phyloP scores from a whole-genome alignment of 2,888 invertebrate species.

The Megastigmus dorsalis region DNA sequence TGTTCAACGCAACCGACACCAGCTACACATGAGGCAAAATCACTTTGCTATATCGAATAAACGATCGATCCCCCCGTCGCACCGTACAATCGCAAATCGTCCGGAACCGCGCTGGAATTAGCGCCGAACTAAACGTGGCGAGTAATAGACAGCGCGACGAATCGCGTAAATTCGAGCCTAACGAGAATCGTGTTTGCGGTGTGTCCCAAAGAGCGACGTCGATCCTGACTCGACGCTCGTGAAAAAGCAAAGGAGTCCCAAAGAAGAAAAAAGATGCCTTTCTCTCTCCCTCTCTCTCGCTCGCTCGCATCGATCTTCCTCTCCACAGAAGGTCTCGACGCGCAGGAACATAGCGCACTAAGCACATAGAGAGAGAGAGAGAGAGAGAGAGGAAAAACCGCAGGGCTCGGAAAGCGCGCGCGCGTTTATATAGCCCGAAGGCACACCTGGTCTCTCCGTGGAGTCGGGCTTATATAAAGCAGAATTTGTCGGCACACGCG shows the following conservation, averaged over 20 bases:
- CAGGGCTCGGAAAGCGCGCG: conserved; percentile 12
- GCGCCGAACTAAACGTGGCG: no score
- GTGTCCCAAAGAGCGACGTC: not conserved
- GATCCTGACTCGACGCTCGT: no score
- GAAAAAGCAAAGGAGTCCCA: not conserved
- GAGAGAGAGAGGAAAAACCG: not conserved
- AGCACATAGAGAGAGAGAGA: conserved; percentile 1
- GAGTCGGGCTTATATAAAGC: conserved; percentile 63
- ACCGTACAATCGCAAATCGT: no score
- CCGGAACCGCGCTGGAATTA: no score
- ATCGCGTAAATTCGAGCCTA: conserved; percentile 1
- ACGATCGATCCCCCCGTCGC: not conserved
- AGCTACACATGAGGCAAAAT: not conserved
- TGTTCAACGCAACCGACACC: no score
- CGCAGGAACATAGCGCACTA: not conserved
- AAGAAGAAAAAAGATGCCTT: not conserved
- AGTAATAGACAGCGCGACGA: no score
- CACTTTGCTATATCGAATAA: not conserved
- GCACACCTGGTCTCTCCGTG: conserved; percentile 62
- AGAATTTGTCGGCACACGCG: conserved; percentile 70
- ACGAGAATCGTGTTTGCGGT: conserved; percentile 32
- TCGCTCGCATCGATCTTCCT: conserved; percentile 24
- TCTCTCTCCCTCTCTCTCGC: no score
- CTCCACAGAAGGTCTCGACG: not conserved
- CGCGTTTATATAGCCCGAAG: no score